Evolutionary conservation across 1,140 invertebrate genomes (phyloP).

Genomic region (Papilio aristodemus): DNA sequence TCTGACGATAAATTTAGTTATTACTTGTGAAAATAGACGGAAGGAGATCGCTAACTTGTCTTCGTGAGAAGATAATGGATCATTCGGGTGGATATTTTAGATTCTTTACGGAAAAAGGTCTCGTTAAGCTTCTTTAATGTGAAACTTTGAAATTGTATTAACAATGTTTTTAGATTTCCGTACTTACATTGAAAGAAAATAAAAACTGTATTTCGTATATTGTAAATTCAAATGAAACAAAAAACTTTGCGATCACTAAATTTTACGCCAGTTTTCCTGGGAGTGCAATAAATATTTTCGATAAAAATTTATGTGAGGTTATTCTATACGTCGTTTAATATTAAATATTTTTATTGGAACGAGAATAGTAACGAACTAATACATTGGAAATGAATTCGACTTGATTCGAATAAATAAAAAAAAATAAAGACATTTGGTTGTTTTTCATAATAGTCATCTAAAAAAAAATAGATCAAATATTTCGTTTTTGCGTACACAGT

Average conservation of each 20-base stretch:
- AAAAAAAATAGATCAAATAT: neutral
- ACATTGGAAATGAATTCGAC: neutral
- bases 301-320: neutral
- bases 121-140: slow-evolving; percentile 74
- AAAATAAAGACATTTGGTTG: neutral
- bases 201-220: neutral
- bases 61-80: slow-evolving; percentile 78
- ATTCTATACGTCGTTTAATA: slow-evolving; percentile 4
- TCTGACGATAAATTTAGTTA: slow-evolving; percentile 80
- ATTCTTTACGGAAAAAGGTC: slow-evolving; percentile 69
- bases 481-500: neutral
- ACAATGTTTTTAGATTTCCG: slow-evolving; percentile 45
- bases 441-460: neutral
- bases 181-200: slow-evolving; percentile 14
- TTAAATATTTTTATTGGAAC: slow-evolving; percentile 14
- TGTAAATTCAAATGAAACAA: neutral
- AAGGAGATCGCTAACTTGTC: slow-evolving; percentile 80
- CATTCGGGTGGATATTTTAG: slow-evolving; percentile 75
- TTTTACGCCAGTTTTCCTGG: neutral
- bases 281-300: neutral
- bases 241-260: neutral
- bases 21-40: slow-evolving; percentile 80
- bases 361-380: slow-evolving; percentile 21
- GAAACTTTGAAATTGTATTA: slow-evolving; percentile 66
- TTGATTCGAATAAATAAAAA: neutral